Percentiles rank a stretch among this genome's conserved stretches.
These are phyloP conservation scores for Hystrix cristata DNA, from an alignment of 2,113 vertebrate genomes.

Conservation along the genomic window DNA sequence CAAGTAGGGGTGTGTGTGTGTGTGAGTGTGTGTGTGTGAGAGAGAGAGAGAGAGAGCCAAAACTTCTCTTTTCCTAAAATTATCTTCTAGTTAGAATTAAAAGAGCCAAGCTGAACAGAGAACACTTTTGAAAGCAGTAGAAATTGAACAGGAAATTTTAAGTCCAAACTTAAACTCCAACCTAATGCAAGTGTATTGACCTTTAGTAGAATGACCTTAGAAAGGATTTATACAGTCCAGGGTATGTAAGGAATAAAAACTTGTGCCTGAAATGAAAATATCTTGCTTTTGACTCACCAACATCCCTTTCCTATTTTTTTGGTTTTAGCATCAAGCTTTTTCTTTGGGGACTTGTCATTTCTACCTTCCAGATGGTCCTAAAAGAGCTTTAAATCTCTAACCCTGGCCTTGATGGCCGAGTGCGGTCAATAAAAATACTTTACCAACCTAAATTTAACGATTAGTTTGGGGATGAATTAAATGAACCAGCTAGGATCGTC, in stretches of 20 bases:
- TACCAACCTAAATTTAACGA: neutral
- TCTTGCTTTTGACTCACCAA: neutral
- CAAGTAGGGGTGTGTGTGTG: neutral
- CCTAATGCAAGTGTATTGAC: neutral
- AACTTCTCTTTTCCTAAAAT: conserved; percentile 16
- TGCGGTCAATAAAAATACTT: neutral
- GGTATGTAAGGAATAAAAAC: conserved; percentile 16
- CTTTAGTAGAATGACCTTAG: conserved; percentile 21
- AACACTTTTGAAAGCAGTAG: conserved; percentile 42
- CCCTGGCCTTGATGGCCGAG: neutral
- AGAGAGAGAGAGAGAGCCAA: neutral
- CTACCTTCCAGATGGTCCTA: neutral
- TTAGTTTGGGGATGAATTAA: neutral
- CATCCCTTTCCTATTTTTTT: neutral
- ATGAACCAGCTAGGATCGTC: neutral
- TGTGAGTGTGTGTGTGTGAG: neutral
- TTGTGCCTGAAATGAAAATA: neutral
- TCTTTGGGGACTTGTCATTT: conserved; percentile 26
- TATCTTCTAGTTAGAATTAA: neutral
- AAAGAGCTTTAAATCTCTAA: conserved; percentile 12
- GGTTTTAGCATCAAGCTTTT: neutral
- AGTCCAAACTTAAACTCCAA: neutral
- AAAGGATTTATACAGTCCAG: neutral
- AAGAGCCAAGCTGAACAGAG: neutral
- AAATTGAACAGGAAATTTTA: conserved; percentile 23